Base-by-base conservation (phyloP, 1,140 invertebrate genomes). In the Macrosteles quadrilineatus region DNA sequence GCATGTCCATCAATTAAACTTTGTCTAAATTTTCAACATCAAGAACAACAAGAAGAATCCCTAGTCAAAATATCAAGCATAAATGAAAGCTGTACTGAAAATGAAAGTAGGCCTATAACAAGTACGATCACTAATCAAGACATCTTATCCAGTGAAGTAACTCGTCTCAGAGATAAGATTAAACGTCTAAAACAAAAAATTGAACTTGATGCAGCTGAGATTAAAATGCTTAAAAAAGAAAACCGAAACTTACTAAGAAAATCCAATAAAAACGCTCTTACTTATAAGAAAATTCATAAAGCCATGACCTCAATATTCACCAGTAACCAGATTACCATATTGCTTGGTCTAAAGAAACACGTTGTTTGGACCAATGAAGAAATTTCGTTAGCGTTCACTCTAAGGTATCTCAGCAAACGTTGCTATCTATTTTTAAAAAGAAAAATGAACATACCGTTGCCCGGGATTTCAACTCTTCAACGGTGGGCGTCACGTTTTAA, bases 351-450 rank as follows among this genome's bases (percentile, higher is more conserved):
- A 27, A 36, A 14, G 17, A 67, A 36, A 36, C 17, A 19, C 19
- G 27, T 67, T 36, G 21, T 21, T n/a, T 67, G 64, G 64, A 67
- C 64, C 14, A 36, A 27, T 67, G 64, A 67, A 19, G 64, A 67
- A 67, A 67, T 67, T 30, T 67, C 64, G 32, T 67, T 67, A 27
- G 64, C 64, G 32, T 67, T 67, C 32, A 67, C 64, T n/a, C 45
- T 67, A 67, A 67, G 64, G 36, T 67, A 47, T 47, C n/a, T 67
- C n/a, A 67, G 64, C 64, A 67, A 67, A 40, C 64, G 29, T 67
- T 67, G 64, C 64, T 67, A 6, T 19, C 32, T 50, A 14, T 67
- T 67, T 45, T 21, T 67, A 21, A 64, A 64, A 21, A 64, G 32
- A 64, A 64, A 64, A 64, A 23, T 64, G 27, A 64, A 64, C 14